A percentile compares a stretch with the other conserved stretches of the same genome.
Conservation (phyloP, 2,888 invertebrate genomes). For the Lepidonotus clava region DNA sequence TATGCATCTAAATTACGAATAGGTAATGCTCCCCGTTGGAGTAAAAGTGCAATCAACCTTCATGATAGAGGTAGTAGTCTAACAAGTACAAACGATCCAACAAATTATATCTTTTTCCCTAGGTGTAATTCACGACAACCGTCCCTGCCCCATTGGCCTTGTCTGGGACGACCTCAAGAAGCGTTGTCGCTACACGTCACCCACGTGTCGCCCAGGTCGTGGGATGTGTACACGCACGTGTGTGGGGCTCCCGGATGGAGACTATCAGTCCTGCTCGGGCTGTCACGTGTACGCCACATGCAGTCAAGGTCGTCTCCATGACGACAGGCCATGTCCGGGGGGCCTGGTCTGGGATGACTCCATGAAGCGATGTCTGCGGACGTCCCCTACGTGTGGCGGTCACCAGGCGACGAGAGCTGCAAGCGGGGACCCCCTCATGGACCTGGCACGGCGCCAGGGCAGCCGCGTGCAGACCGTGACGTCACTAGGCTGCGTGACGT, state of each 20-base stretch:
- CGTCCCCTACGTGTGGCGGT: slow-evolving; percentile 35
- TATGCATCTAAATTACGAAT: no score
- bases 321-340: slow-evolving; percentile 35
- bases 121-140: slow-evolving; percentile 58
- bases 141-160: slow-evolving; percentile 67
- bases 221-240: slow-evolving; percentile 37
- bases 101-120: no score
- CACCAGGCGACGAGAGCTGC: no score
- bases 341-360: slow-evolving; percentile 52
- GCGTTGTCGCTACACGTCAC: slow-evolving; percentile 66
- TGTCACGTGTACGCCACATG: slow-evolving; percentile 35
- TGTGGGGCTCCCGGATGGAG: background rate
- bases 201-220: slow-evolving; percentile 62
- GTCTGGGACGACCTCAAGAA: slow-evolving; percentile 69
- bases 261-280: slow-evolving; percentile 25
- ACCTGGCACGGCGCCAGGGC: background rate
- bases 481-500: slow-evolving; percentile 55
- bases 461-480: slow-evolving; percentile 31
- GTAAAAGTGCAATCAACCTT: no score
- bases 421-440: background rate
- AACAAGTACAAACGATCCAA: no score
- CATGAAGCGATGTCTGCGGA: slow-evolving; percentile 45
- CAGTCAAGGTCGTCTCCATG: background rate
- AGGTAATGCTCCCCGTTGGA: no score
- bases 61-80: no score